phyloP scores from a whole-genome alignment of 2,888 invertebrate species.

The Tinea pellionella region DNA sequence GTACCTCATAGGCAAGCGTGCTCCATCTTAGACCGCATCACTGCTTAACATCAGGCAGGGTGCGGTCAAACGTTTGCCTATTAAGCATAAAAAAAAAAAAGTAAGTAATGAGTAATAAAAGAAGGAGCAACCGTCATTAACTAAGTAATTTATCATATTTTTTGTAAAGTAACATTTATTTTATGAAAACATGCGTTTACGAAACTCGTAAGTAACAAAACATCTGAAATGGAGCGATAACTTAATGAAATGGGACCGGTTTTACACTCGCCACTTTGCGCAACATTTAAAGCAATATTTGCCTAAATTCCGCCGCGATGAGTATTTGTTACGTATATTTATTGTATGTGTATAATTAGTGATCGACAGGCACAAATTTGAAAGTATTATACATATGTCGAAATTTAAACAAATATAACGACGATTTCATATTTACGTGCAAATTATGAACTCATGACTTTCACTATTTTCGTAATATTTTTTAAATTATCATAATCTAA shows the following conservation, averaged over 20 bases:
- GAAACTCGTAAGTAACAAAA: neutral
- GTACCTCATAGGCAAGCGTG: too few species aligned
- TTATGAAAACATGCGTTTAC: conserved; percentile 4
- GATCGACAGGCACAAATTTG: neutral
- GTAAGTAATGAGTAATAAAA: too few species aligned
- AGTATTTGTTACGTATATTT: conserved; percentile 20
- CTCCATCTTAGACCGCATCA: too few species aligned
- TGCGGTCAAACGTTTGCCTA: too few species aligned
- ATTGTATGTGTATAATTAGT: conserved; percentile 1
- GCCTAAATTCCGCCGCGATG: conserved; percentile 46
- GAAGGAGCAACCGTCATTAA: neutral
- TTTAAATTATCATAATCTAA: neutral
- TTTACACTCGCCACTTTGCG: conserved; percentile 48
- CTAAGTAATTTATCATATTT: neutral
- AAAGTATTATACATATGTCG: neutral
- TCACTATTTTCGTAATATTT: neutral
- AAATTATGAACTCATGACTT: neutral
- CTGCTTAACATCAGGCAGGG: too few species aligned
- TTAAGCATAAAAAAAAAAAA: too few species aligned
- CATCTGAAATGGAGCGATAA: conserved; percentile 56
- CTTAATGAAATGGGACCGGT: conserved; percentile 34
- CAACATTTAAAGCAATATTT: conserved; percentile 53
- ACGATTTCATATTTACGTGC: neutral
- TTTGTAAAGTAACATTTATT: neutral
- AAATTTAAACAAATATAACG: neutral